Conservation (phyloP, 2,888 invertebrate genomes). For the Leucophenga maculata region DNA sequence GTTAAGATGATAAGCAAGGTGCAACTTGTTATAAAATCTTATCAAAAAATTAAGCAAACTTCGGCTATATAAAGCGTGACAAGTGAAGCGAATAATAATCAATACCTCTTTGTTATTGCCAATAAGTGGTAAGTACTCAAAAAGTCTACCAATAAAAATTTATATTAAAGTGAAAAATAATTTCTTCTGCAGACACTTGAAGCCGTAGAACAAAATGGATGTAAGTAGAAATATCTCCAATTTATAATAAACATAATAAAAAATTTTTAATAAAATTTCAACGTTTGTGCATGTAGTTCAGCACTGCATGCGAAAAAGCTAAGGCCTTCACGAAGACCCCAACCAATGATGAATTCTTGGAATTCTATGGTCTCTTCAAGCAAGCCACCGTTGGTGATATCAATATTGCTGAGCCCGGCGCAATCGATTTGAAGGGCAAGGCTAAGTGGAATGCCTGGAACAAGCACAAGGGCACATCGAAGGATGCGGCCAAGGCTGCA, state of each 20-base stretch:
- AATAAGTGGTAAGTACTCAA: not conserved
- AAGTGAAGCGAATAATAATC: not conserved
- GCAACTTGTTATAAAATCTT: too few relatives aligned
- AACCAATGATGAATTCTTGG: conserved; percentile 85
- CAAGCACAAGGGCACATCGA: conserved; percentile 83
- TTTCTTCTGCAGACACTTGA: not conserved
- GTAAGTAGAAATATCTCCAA: not conserved
- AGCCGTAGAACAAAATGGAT: conserved; percentile 39
- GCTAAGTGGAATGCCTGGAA: conserved; percentile 97
- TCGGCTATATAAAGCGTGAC: too few relatives aligned
- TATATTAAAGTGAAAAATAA: not conserved
- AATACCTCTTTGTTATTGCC: conserved; percentile 2
- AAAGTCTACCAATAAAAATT: not conserved
- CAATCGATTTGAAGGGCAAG: conserved; percentile 89
- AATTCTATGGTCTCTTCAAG: conserved; percentile 88
- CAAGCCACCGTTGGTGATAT: conserved; percentile 87
- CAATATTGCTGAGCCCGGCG: conserved; percentile 86
- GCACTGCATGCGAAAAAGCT: conserved; percentile 81
- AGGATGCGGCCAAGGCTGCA: conserved; percentile 85
- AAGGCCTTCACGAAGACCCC: conserved; percentile 84
- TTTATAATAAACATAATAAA: not conserved
- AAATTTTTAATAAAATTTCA: too few relatives aligned
- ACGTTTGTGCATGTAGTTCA: too few relatives aligned
- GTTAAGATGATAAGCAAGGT: too few relatives aligned
- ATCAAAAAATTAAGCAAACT: too few relatives aligned